These are phyloP conservation scores for Agrotis exclamationis DNA, from an alignment of 2,888 invertebrate genomes.

Conservation along the genomic window DNA sequence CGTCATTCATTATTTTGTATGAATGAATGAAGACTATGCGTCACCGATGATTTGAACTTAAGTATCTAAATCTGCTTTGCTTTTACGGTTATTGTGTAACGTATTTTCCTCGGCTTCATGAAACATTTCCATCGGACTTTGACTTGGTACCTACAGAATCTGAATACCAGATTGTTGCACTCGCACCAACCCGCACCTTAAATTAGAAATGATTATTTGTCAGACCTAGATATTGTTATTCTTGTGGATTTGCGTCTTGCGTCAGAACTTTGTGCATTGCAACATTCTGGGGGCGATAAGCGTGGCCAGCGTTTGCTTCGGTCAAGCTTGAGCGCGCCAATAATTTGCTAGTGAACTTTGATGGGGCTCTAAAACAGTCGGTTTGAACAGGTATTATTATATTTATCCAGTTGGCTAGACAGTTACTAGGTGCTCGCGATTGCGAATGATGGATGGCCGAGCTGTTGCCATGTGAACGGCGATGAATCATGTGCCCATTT, in stretches of 20 bases:
- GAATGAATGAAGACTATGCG: conserved; percentile 38
- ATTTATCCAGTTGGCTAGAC: conserved; percentile 59
- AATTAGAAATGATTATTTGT: conserved; percentile 58
- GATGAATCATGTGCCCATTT: conserved; percentile 62
- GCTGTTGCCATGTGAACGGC: conserved; percentile 63
- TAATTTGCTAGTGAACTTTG: conserved; percentile 76
- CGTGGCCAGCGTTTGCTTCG: conserved; percentile 52
- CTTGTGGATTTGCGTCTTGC: conserved; percentile 66
- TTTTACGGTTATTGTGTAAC: conserved; percentile 3
- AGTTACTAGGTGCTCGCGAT: conserved; percentile 65
- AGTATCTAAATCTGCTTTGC: not conserved
- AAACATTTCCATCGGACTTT: conserved; percentile 22
- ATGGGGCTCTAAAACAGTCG: conserved; percentile 69
- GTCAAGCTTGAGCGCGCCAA: conserved; percentile 72
- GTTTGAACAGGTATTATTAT: conserved; percentile 58
- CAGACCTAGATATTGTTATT: conserved; percentile 62
- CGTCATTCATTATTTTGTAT: conserved; percentile 45
- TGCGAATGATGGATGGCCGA: conserved; percentile 65
- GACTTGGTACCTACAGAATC: conserved; percentile 30
- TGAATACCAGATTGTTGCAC: conserved; percentile 44
- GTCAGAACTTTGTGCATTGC: conserved; percentile 59
- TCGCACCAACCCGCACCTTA: conserved; percentile 46
- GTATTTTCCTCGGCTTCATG: conserved; percentile 9
- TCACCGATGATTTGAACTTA: conserved; percentile 14
- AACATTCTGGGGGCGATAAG: conserved; percentile 51